Percentiles rank a stretch among this genome's conserved stretches.
phyloP scores from a whole-genome alignment of 1,140 invertebrate species.

The Drosophila punjabiensis region DNA sequence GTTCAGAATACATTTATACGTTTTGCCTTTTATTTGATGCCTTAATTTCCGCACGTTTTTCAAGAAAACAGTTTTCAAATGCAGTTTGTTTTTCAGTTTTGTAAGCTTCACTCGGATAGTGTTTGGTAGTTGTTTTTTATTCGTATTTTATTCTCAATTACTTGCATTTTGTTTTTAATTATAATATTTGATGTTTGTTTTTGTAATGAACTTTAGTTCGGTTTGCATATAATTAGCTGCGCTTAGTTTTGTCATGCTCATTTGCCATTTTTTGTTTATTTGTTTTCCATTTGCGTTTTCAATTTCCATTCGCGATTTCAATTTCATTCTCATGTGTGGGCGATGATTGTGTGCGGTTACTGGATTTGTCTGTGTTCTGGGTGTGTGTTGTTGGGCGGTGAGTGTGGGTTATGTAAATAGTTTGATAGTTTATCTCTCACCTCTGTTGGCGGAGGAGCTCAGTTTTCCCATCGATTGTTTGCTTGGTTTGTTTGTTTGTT shows the following conservation, averaged over 20 bases:
- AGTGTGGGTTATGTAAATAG: conserved; percentile 39
- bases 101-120: conserved; percentile 69
- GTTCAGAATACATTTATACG: conserved; percentile 67
- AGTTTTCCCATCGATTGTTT: conserved; percentile 22
- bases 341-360: not conserved
- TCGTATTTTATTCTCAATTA: conserved; percentile 46
- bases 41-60: conserved; percentile 62
- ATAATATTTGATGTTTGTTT: conserved; percentile 56
- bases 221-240: conserved; percentile 66
- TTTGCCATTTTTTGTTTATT: conserved; percentile 56
- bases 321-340: conserved; percentile 13
- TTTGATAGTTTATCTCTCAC: conserved; percentile 53
- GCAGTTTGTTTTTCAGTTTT: conserved; percentile 60
- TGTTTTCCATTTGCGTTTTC: conserved; percentile 36
- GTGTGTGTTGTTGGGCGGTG: conserved; percentile 4
- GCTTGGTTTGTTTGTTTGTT: conserved; percentile 5
- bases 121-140: conserved; percentile 30
- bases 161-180: conserved; percentile 38
- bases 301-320: conserved; percentile 30
- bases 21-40: conserved; percentile 78
- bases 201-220: conserved; percentile 64
- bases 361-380: conserved; percentile 5
- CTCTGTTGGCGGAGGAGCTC: conserved; percentile 28
- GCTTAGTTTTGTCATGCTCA: conserved; percentile 74
- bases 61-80: conserved; percentile 67